Percentiles rank a stretch among this genome's conserved stretches.
Conservation (phyloP, 2,113 vertebrate genomes). For the Acanthochromis polyacanthus region DNA sequence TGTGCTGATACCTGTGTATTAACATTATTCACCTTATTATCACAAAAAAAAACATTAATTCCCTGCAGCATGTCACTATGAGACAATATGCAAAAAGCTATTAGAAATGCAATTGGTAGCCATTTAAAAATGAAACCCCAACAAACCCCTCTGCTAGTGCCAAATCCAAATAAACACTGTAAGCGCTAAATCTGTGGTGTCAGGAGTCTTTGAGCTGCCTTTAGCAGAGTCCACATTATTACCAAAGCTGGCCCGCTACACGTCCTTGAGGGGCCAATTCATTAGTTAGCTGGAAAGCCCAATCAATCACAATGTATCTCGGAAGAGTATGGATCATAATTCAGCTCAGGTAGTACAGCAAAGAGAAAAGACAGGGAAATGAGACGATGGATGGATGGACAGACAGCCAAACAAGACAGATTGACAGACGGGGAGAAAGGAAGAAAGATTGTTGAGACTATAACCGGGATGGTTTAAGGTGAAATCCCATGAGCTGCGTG, state of each 20-base stretch:
- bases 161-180: slow-evolving; percentile 70
- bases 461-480: slow-evolving; percentile 20
- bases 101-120: slow-evolving; percentile 49
- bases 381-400: slow-evolving; percentile 53
- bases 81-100: slow-evolving; percentile 38
- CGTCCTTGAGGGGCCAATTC: slow-evolving; percentile 80
- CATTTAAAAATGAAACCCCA: slow-evolving; percentile 56
- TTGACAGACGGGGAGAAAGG: slow-evolving; percentile 28
- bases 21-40: background rate
- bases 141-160: slow-evolving; percentile 45
- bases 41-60: slow-evolving; percentile 1
- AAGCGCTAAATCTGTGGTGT: slow-evolving; percentile 66
- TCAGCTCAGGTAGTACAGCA: slow-evolving; percentile 61
- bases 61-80: background rate
- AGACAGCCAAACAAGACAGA: slow-evolving; percentile 55
- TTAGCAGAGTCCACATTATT: slow-evolving; percentile 69
- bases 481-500: slow-evolving; percentile 9
- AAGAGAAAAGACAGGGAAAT: slow-evolving; percentile 47
- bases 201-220: slow-evolving; percentile 71
- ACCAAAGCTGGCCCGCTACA: slow-evolving; percentile 54
- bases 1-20: background rate
- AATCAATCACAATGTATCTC: slow-evolving; percentile 75
- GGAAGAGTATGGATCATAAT: slow-evolving; percentile 65
- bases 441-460: slow-evolving; percentile 47
- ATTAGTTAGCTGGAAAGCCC: slow-evolving; percentile 76